These are phyloP conservation scores for Chrysolina haemoptera DNA, from an alignment of 2,888 invertebrate species.

Conservation along the genomic window DNA sequence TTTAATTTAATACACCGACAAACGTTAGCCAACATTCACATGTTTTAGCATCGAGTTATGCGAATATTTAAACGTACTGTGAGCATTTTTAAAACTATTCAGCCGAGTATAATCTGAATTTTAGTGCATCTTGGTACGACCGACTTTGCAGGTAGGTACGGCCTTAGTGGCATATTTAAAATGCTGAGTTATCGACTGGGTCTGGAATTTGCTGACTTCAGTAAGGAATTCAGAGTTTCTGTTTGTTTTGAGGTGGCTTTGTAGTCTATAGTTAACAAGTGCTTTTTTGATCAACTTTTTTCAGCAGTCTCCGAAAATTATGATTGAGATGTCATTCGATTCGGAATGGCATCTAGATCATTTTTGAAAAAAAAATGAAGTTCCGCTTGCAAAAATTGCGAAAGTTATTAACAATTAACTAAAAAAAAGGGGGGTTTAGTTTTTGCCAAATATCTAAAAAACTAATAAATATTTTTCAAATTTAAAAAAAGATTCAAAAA, in stretches of 20 bases:
- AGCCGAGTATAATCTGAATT: slow-evolving; percentile 61
- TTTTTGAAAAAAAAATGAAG: no score
- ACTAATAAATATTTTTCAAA: no score
- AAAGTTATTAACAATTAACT: no score
- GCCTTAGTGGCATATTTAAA: slow-evolving; percentile 49
- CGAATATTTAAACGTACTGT: slow-evolving; percentile 63
- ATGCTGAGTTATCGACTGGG: slow-evolving; percentile 49
- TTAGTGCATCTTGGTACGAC: slow-evolving; percentile 56
- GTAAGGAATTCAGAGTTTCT: neutral
- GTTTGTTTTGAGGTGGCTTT: neutral
- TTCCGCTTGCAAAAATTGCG: no score
- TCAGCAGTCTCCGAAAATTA: no score
- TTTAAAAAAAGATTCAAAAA: no score
- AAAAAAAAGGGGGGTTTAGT: no score
- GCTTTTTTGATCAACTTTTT: no score
- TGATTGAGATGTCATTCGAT: no score
- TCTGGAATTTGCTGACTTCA: slow-evolving; percentile 19
- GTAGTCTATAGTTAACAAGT: no score
- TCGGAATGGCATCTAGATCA: no score
- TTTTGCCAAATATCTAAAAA: no score
- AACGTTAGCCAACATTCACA: slow-evolving; percentile 61
- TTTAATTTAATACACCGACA: slow-evolving; percentile 68
- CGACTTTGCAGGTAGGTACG: slow-evolving; percentile 57
- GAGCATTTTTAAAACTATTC: slow-evolving; percentile 63
- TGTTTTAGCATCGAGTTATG: slow-evolving; percentile 65